Conservation (phyloP, 2,888 invertebrate species). For the Agrilus biguttatus region DNA sequence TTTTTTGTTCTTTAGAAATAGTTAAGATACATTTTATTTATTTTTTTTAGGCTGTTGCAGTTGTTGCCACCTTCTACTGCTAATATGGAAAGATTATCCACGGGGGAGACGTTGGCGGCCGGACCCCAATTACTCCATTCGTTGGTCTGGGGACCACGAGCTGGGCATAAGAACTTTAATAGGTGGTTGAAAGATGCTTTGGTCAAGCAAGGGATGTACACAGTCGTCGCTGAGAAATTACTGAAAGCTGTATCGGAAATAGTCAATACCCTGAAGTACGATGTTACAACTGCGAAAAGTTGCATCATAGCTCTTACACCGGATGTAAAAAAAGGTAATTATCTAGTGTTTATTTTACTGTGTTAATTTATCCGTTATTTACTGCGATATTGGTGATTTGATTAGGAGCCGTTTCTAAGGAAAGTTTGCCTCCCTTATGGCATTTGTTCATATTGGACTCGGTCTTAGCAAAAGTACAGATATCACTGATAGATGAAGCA, state of each 20-base stretch:
- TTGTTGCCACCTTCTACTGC: slow-evolving; percentile 81
- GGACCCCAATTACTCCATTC: slow-evolving; percentile 65
- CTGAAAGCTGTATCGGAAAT: slow-evolving; percentile 57
- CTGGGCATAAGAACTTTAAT: slow-evolving; percentile 69
- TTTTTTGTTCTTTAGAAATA: not conserved
- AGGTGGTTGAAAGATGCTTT: slow-evolving; percentile 86
- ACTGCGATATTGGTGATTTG: not conserved
- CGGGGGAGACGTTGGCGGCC: slow-evolving; percentile 50
- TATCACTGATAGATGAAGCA: slow-evolving; percentile 39
- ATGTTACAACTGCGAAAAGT: slow-evolving; percentile 45
- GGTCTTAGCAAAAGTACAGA: slow-evolving; percentile 60
- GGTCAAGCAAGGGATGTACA: slow-evolving; percentile 82
- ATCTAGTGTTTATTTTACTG: not conserved
- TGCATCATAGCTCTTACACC: slow-evolving; percentile 40
- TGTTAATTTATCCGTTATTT: not conserved
- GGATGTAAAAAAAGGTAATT: slow-evolving; percentile 28
- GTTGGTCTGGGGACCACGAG: slow-evolving; percentile 77
- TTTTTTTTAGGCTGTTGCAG: slow-evolving; percentile 51
- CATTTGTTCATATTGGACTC: slow-evolving; percentile 64
- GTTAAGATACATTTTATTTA: slow-evolving; percentile 5
- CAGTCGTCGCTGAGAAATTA: slow-evolving; percentile 59
- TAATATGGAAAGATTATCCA: slow-evolving; percentile 66
- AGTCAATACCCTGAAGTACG: slow-evolving; percentile 48
- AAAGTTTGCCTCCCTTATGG: slow-evolving; percentile 50
- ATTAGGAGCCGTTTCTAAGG: slow-evolving; percentile 24